Evolutionary conservation across 2,113 vertebrate genomes (phyloP), one percentile per base, ranked within the genome.

Genomic region (Pelvicachromis taeniatus): DNA sequence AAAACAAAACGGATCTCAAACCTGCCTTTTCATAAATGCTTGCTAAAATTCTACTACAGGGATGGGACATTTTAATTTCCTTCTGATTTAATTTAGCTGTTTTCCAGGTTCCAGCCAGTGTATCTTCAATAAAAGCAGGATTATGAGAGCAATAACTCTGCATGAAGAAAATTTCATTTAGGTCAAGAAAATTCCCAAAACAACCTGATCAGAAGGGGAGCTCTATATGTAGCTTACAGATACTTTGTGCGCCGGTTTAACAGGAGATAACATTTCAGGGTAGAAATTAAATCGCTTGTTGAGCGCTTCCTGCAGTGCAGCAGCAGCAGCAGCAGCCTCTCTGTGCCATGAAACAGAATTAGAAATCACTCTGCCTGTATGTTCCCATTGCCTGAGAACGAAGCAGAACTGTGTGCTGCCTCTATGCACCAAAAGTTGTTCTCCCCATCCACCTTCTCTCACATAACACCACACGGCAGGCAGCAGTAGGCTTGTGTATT

Each of bases 261-360:
- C 70, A 61, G 63, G 21, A 73, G 70, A 78, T 82, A 35, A 19
- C 16, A 75, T 79, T 79, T 23, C 11, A 56, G 29, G 16, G 55
- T 78, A 11, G 70, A 48, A 63, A 68, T 19, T n/a, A 65, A 23
- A 78, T 80, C 6, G 59, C 83, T 55, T 75, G 14, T 33, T 70
- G 8, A 33, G 70, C 40, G 16, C 63, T 63, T 89, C 58, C 78
- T 82, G 81, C 58, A 73, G 82, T 85, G 26, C 26, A 26, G 26
- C 26, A 26, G 26, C 26, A 63, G 80, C 59, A 68, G 85, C 80
- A 77, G 77, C 78, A 75, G 68, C 4, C 9, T 75, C 55, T 75
- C 33, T 7, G 54, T 65, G 78, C 70, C 79, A 88, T 88, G 50
- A 87, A 82, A 85, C 61, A 61, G 78, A 84, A 85, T 85, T 65